Percentiles rank a stretch among this genome's conserved stretches.
These are phyloP conservation scores for Denticeps clupeoides DNA, from an alignment of 2,797 vertebrate genomes.

Conservation along the genomic window DNA sequence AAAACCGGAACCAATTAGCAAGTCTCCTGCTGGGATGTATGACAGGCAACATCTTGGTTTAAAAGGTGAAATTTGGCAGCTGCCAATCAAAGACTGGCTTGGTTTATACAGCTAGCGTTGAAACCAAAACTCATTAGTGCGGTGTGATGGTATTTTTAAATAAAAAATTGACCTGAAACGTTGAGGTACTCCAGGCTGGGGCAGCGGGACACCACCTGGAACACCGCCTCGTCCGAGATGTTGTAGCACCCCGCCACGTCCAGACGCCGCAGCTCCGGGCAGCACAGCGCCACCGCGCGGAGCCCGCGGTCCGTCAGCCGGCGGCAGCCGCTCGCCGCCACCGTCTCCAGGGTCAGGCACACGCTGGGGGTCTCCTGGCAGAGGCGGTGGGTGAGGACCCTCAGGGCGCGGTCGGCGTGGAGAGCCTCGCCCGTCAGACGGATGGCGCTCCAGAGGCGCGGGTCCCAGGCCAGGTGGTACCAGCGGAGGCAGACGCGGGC, in stretches of 20 bases:
- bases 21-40: no score
- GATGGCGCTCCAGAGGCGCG: conserved; percentile 82
- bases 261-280: conserved; percentile 83
- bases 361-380: conserved; percentile 97
- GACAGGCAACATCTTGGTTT: no score
- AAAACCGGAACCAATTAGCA: no score
- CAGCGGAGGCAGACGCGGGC: conserved; percentile 86
- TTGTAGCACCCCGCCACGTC: conserved; percentile 92
- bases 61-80: no score
- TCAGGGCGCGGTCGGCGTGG: conserved; percentile 82
- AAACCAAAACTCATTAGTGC: no score
- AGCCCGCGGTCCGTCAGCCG: conserved; percentile 93
- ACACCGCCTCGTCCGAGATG: conserved; percentile 89
- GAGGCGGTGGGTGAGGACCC: conserved; percentile 84
- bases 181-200: conserved; percentile 92
- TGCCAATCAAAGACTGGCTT: no score
- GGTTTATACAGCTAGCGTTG: neutral
- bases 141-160: neutral
- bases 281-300: conserved; percentile 83
- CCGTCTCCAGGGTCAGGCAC: conserved; percentile 90
- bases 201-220: conserved; percentile 90
- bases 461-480: conserved; percentile 97
- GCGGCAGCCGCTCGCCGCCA: conserved; percentile 83
- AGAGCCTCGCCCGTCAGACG: conserved; percentile 81
- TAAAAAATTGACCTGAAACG: conserved; percentile 75